Evolutionary conservation across 2,888 invertebrate species (phyloP).

Genomic region (Bellardia pandia): DNA sequence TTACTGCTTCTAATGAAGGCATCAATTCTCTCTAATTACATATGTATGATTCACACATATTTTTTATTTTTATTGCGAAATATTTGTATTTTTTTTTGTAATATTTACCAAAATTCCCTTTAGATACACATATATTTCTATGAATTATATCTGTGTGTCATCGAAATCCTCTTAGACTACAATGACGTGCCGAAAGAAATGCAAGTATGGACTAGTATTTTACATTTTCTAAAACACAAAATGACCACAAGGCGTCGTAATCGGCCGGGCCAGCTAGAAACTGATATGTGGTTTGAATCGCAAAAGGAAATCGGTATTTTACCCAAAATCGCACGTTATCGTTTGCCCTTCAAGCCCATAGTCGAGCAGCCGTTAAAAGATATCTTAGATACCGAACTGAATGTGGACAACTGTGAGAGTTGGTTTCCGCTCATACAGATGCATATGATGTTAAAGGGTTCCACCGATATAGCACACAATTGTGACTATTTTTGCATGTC

Average conservation of each 20-base stretch:
- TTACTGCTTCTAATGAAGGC: no score
- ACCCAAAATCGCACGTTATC: constrained; percentile 83
- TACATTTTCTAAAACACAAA: constrained; percentile 83
- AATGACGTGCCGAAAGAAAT: constrained; percentile 81
- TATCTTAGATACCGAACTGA: constrained; percentile 82
- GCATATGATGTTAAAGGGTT: constrained; percentile 80
- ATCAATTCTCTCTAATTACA: no score
- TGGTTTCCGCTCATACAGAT: constrained; percentile 84
- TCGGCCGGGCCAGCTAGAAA: constrained; percentile 82
- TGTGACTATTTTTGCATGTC: constrained; percentile 83
- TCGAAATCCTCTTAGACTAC: constrained; percentile 82
- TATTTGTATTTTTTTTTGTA: no score
- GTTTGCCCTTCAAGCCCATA: constrained; percentile 83
- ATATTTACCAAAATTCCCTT: not conserved
- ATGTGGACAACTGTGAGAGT: constrained; percentile 83
- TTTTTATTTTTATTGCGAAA: no score
- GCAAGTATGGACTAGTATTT: constrained; percentile 82
- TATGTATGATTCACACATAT: no score
- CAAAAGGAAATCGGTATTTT: constrained; percentile 81
- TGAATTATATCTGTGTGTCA: constrained; percentile 83
- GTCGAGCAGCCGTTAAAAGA: constrained; percentile 81
- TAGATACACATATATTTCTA: constrained; percentile 84
- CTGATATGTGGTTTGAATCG: constrained; percentile 82
- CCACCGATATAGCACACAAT: constrained; percentile 79
- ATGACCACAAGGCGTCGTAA: constrained; percentile 81